Conservation (phyloP, 2,888 invertebrate species). For the Lottia gigantea region DNA sequence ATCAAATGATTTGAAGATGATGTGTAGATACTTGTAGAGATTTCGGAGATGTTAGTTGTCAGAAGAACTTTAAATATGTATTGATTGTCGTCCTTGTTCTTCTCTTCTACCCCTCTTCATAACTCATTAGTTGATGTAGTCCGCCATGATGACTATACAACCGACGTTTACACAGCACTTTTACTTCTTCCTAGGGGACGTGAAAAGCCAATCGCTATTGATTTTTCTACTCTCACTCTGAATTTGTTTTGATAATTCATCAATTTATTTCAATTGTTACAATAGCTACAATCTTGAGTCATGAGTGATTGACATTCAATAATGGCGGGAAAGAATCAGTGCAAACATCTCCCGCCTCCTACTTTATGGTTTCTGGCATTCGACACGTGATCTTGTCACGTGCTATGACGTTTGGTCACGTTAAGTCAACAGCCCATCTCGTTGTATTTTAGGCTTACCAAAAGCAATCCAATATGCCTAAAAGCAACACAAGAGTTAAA, state of each 20-base stretch:
- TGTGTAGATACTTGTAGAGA: neutral
- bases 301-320: slow-evolving; percentile 20
- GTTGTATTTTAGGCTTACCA: too few species aligned
- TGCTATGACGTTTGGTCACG: slow-evolving; percentile 7
- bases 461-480: too few species aligned
- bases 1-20: neutral
- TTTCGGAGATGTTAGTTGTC: neutral
- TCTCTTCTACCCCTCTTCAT: slow-evolving; percentile 3
- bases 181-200: slow-evolving; percentile 1
- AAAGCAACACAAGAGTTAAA: too few species aligned
- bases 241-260: slow-evolving; percentile 24
- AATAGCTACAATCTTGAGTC: slow-evolving; percentile 14
- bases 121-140: slow-evolving; percentile 3
- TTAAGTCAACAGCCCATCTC: too few species aligned
- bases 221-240: slow-evolving; percentile 10
- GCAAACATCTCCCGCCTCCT: slow-evolving; percentile 14
- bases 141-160: slow-evolving; percentile 8
- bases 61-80: slow-evolving; percentile 4
- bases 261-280: slow-evolving; percentile 22
- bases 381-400: slow-evolving; percentile 14
- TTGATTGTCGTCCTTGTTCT: slow-evolving; percentile 5
- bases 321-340: slow-evolving; percentile 14
- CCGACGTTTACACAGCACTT: slow-evolving; percentile 8
- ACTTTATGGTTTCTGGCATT: slow-evolving; percentile 5
- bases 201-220: slow-evolving; percentile 21